phyloP scores from a whole-genome alignment of 2,797 vertebrate species.

The Megaceryle alcyon region DNA sequence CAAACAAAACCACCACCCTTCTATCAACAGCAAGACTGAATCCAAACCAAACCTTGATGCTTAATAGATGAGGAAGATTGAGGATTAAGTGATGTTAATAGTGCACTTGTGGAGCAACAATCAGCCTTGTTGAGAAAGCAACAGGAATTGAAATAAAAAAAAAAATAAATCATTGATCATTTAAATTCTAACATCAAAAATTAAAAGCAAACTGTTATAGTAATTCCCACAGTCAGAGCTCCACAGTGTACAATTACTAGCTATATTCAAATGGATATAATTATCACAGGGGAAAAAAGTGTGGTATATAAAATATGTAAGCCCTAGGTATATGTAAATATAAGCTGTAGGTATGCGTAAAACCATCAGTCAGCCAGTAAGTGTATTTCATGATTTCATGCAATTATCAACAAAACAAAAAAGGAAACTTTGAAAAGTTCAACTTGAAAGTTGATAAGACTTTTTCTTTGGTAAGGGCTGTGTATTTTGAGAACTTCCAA shows the following conservation, averaged over 20 bases:
- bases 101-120: not conserved
- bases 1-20: too few species aligned
- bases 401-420: not conserved
- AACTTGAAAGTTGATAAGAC: rapidly evolving
- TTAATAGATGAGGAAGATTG: not conserved
- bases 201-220: too few species aligned
- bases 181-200: too few species aligned
- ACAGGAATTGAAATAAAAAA: not conserved
- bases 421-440: not conserved
- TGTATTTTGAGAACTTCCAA: rapidly evolving
- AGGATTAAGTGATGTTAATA: not conserved
- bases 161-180: too few species aligned
- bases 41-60: not conserved
- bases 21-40: not conserved
- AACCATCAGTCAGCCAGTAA: not conserved
- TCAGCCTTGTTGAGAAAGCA: not conserved
- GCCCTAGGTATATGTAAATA: not conserved
- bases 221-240: not conserved
- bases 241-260: not conserved
- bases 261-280: not conserved
- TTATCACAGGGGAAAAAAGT: not conserved
- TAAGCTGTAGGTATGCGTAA: not conserved
- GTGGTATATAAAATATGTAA: not conserved
- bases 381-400: not conserved
- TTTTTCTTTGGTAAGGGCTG: not conserved